Evolutionary conservation across 2,797 vertebrate species (phyloP), one percentile per base, ranked within the genome.

Genomic region (Alcedo atthis): DNA sequence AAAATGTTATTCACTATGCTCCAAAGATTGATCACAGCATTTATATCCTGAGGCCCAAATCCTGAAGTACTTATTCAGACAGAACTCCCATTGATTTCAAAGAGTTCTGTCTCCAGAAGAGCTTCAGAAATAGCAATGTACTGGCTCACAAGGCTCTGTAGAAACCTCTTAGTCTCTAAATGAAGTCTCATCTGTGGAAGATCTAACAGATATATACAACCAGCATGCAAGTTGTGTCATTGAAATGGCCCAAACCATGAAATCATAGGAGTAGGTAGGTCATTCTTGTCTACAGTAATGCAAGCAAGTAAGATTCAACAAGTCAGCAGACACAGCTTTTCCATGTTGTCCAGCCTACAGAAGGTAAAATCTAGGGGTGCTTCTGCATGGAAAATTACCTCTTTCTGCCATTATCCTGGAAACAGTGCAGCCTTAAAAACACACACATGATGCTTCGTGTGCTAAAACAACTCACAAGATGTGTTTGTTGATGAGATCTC

Each of bases 1-100:
- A 33, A 95, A 62, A 77, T 82, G 49, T 95, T 93, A 85, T 49
- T 95, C 90, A 85, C 71, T 67, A 18, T 74, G 49, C 57, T 90
- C 37, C 61, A 80, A 90, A 92, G 57, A 82, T 66, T 92, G 91
- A 93, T 85, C 77, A 74, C 35, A 81, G 63, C 49, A 59, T 77
- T 92, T 88, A 46, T 91, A 74, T 76, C 94, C 77, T 49, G 67
- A 89, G 89, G 89, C 63, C 74, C 67, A 83, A 92, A 96, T 94
- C 82, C 59, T 57, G 48, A 93, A 87, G 77, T 58, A 69, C 28
- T 73, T 87, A 76, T 79, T 84, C 63, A 87, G 67, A 51, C 55
- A 89, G 58, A 94, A 28, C 92, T 91, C 55, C 59, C 22, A 61
- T 84, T 88, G 87, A 95, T 74, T 91, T 96, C 78, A 91, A 91